Evolutionary conservation across 2,113 vertebrate species (phyloP).

Genomic region (Nyctibius bracteatus): DNA sequence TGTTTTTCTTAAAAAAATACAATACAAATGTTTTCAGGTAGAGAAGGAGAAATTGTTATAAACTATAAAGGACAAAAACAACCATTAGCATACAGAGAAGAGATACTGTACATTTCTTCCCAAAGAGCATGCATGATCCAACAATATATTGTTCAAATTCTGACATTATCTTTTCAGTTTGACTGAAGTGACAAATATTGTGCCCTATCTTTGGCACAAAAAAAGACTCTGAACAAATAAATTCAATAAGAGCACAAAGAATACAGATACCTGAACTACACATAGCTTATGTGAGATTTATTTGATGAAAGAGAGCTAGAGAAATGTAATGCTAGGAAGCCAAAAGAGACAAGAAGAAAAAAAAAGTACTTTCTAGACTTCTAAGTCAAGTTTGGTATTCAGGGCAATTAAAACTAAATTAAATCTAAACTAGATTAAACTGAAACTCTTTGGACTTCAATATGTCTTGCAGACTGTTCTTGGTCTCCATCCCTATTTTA

Average conservation of each 20-base stretch:
- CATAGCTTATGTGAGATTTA: background rate
- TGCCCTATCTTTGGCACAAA: background rate
- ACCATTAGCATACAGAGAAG: background rate
- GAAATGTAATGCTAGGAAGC: background rate
- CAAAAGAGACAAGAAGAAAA: background rate
- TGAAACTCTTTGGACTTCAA: constrained; percentile 9
- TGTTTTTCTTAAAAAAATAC: background rate
- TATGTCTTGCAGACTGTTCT: background rate
- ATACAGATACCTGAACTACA: background rate
- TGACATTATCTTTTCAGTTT: background rate
- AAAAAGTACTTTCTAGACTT: constrained; percentile 6
- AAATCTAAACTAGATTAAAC: constrained; percentile 48
- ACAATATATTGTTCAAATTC: background rate
- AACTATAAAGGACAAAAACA: background rate
- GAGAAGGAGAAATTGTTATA: background rate
- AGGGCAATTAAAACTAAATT: constrained; percentile 53
- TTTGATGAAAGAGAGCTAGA: background rate
- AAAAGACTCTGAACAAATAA: background rate
- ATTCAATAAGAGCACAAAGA: background rate
- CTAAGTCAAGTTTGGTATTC: constrained; percentile 18
- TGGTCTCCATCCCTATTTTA: background rate
- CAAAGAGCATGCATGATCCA: background rate
- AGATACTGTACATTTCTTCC: background rate
- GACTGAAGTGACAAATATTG: background rate
- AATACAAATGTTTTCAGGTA: background rate